A percentile compares a stretch with the other conserved stretches of the same genome.
These are phyloP conservation scores for Montifringilla adamsi DNA, from an alignment of 2,113 vertebrate species.

Conservation along the genomic window DNA sequence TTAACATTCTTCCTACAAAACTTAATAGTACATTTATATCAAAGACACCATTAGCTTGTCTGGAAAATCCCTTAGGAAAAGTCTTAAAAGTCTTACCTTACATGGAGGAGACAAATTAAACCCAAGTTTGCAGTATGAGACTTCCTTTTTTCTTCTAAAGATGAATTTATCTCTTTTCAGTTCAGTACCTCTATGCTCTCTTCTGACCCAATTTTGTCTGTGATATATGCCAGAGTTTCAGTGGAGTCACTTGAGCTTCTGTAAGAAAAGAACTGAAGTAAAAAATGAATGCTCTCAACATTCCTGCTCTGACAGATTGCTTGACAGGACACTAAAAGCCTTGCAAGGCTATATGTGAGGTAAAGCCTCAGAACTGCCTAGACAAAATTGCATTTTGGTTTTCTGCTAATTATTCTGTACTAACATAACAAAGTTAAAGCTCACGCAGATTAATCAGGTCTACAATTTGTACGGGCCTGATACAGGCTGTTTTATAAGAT, in stretches of 20 bases:
- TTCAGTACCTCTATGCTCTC: conserved; percentile 44
- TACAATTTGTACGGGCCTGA: not conserved
- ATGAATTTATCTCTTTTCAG: conserved; percentile 46
- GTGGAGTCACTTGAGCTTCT: conserved; percentile 58
- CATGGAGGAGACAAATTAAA: not conserved
- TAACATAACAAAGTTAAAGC: conserved; percentile 35
- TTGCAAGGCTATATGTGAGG: conserved; percentile 44
- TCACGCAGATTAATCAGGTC: conserved; percentile 15
- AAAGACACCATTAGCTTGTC: not conserved
- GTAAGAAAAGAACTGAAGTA: conserved; percentile 54
- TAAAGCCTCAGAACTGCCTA: conserved; percentile 35
- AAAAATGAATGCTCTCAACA: conserved; percentile 64
- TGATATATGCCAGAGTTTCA: conserved; percentile 64
- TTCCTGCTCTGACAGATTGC: conserved; percentile 53
- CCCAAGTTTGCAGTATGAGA: not conserved
- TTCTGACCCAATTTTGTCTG: conserved; percentile 61
- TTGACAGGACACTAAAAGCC: conserved; percentile 63
- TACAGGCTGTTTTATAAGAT: not conserved
- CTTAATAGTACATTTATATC: not conserved
- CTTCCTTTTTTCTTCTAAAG: conserved; percentile 2
- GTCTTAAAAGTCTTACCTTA: conserved; percentile 56
- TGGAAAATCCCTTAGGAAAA: conserved; percentile 21
- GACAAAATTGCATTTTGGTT: conserved; percentile 37
- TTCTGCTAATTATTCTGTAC: conserved; percentile 52
- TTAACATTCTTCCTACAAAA: not conserved